These are phyloP conservation scores for Drosophila mimetica DNA, from an alignment of 2,888 invertebrate species.

Conservation along the genomic window DNA sequence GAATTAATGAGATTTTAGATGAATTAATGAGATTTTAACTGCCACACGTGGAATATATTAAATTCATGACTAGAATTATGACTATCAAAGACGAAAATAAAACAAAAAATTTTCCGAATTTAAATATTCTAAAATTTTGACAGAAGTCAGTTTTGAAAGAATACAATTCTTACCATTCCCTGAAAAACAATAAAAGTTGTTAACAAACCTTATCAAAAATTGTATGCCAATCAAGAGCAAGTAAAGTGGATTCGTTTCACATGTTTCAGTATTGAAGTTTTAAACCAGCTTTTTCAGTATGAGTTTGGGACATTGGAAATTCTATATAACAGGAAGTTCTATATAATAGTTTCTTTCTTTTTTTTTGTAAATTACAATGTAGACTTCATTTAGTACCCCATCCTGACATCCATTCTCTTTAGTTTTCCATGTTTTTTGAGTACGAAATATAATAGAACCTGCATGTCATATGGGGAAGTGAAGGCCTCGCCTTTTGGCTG, in stretches of 20 bases:
- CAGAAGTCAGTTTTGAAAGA: not conserved
- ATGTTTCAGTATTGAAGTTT: not conserved
- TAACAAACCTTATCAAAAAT: not conserved
- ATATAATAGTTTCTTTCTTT: not conserved
- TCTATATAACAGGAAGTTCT: too few relatives aligned
- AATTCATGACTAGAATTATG: too few relatives aligned
- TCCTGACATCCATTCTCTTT: not conserved
- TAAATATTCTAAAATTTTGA: not conserved
- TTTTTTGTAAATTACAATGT: not conserved
- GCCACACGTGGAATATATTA: conserved; percentile 11
- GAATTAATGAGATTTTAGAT: conserved; percentile 11
- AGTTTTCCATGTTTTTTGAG: not conserved
- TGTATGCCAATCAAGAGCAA: not conserved
- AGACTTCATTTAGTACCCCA: not conserved
- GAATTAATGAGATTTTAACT: too few relatives aligned
- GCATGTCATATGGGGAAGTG: conserved; percentile 4
- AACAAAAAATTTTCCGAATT: too few relatives aligned
- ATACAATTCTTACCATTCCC: not conserved
- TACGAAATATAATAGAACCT: conserved; percentile 5
- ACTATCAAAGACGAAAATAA: too few relatives aligned
- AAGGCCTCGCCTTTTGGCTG: conserved; percentile 42
- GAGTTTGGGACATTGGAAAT: too few relatives aligned
- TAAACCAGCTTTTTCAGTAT: not conserved
- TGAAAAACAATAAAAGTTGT: not conserved
- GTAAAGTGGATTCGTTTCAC: not conserved